Evolutionary conservation across 2,797 vertebrate species (phyloP).

Genomic region (Glossophaga mutica): DNA sequence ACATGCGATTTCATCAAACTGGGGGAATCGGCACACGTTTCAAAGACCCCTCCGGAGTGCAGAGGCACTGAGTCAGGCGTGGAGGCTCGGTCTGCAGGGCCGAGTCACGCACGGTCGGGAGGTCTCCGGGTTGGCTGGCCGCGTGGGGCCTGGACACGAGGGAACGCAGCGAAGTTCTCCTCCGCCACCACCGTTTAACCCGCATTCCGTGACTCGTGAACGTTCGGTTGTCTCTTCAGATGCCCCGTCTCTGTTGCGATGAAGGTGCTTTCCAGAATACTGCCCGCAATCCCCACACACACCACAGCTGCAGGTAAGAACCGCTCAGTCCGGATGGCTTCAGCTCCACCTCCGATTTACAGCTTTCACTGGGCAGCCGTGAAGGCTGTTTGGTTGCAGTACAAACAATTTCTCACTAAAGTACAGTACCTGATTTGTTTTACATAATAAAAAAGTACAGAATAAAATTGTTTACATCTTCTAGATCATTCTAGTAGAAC

Average conservation of each 20-base stretch:
- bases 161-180: conserved; percentile 53
- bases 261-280: conserved; percentile 60
- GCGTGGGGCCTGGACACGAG: conserved; percentile 76
- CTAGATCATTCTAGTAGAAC: conserved; percentile 80
- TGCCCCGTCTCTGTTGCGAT: conserved; percentile 35
- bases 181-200: conserved; percentile 3
- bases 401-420: conserved; percentile 83
- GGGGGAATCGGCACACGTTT: conserved; percentile 72
- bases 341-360: conserved; percentile 75
- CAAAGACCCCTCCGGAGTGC: conserved; percentile 53
- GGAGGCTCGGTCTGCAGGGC: conserved; percentile 30
- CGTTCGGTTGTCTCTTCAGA: conserved; percentile 63
- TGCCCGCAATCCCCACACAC: conserved; percentile 57
- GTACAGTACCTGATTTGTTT: conserved; percentile 87
- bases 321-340: conserved; percentile 71
- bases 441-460: conserved; percentile 84
- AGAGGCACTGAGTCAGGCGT: conserved; percentile 47
- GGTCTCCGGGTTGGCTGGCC: conserved; percentile 73
- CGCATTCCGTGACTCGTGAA: conserved; percentile 16
- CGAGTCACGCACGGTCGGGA: conserved; percentile 26
- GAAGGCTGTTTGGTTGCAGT: conserved; percentile 74
- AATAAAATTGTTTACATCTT: conserved; percentile 83
- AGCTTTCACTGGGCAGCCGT: conserved; percentile 71
- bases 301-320: conserved; percentile 66
- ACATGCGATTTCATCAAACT: conserved; percentile 54